These are phyloP conservation scores for Malurus cyaneus DNA, from an alignment of 2,113 vertebrate species.

Conservation along the genomic window DNA sequence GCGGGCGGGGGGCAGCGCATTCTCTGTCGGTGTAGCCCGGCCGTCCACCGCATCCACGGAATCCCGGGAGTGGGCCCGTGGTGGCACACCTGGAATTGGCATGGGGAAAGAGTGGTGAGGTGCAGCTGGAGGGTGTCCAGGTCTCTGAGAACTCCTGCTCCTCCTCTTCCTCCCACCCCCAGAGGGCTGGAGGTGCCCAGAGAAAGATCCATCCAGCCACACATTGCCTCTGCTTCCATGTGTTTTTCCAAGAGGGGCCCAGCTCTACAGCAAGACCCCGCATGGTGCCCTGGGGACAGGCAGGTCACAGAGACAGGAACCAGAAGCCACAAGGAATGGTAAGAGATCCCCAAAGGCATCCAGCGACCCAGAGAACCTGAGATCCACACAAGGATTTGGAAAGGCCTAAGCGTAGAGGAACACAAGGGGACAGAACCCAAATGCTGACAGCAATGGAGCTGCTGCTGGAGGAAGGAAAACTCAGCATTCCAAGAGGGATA, in stretches of 20 bases:
- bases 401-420: not conserved
- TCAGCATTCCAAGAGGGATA: not conserved
- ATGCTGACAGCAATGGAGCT: not conserved
- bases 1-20: slow-evolving; percentile 64
- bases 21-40: slow-evolving; percentile 73
- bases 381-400: not conserved
- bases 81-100: slow-evolving; percentile 79
- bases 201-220: not conserved
- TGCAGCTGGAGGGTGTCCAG: rapidly evolving
- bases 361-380: not conserved
- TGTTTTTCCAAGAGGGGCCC: not conserved
- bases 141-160: not conserved
- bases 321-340: not conserved
- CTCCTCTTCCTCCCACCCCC: slow-evolving; percentile 5
- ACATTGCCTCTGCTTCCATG: not conserved
- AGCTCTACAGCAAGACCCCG: not conserved
- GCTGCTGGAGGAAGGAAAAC: not conserved
- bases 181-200: not conserved
- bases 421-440: not conserved
- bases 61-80: slow-evolving; percentile 78
- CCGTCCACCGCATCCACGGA: slow-evolving; percentile 72
- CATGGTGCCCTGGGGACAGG: not conserved
- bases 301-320: not conserved
- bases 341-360: not conserved
- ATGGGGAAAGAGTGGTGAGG: not conserved